Percentiles rank a stretch among this genome's conserved stretches.
Evolutionary conservation across 2,888 invertebrate genomes (phyloP).

Genomic region (Lithophane ornitopus): DNA sequence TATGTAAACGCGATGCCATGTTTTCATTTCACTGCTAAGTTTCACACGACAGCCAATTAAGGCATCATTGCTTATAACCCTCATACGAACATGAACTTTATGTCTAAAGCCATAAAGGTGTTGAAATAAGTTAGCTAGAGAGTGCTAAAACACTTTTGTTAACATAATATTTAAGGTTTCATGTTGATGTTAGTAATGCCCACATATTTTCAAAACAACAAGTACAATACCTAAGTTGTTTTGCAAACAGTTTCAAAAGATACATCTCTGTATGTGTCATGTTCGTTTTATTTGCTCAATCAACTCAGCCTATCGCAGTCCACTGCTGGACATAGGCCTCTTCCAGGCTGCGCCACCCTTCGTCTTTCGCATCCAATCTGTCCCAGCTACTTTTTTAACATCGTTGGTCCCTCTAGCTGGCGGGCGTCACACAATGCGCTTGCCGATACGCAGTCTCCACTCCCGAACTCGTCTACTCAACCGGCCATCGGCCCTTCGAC

Average conservation of each 20-base stretch:
- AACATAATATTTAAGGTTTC: conserved; percentile 47
- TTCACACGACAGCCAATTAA: conserved; percentile 70
- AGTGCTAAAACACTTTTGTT: conserved; percentile 33
- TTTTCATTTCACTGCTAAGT: conserved; percentile 67
- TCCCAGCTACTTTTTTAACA: not conserved
- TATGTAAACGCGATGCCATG: conserved; percentile 68
- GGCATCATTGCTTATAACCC: not conserved
- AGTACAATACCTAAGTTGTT: conserved; percentile 23
- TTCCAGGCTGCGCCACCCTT: not conserved
- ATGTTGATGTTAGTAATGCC: conserved; percentile 41
- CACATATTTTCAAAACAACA: conserved; percentile 61
- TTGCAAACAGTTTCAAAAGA: conserved; percentile 37
- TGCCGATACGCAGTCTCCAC: not conserved
- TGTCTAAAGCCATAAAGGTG: conserved; percentile 4
- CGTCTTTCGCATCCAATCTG: not conserved
- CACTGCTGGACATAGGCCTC: not conserved
- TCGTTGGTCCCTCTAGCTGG: not conserved
- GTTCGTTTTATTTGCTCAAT: conserved; percentile 15
- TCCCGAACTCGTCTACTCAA: not conserved
- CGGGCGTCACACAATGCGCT: not conserved
- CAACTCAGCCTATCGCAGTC: not conserved
- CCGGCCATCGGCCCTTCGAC: not conserved
- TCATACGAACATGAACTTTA: conserved; percentile 28
- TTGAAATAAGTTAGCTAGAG: conserved; percentile 9
- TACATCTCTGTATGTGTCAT: not conserved